Percentiles rank a stretch among this genome's conserved stretches.
Evolutionary conservation across 2,113 vertebrate genomes (phyloP).

Genomic region (Cyrtonyx montezumae): DNA sequence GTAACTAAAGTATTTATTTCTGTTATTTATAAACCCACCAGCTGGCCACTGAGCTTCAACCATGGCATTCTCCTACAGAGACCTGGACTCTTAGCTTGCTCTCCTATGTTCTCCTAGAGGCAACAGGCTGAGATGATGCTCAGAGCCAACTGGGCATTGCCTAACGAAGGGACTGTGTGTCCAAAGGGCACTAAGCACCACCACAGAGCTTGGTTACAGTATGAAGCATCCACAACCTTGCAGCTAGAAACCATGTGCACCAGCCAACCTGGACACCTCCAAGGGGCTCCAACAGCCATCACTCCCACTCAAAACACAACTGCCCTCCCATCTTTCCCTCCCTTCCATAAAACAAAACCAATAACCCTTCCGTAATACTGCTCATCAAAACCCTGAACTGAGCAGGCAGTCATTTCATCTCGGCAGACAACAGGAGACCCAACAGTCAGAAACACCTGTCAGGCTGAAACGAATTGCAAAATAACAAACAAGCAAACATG

Average conservation of each 20-base stretch:
- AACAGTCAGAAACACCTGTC: not conserved
- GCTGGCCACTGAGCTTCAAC: not conserved
- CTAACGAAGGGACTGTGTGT: accelerated
- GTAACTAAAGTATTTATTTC: constrained; percentile 64
- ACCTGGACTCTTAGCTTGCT: not conserved
- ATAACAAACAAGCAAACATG: constrained; percentile 67
- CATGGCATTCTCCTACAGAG: not conserved
- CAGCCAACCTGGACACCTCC: not conserved
- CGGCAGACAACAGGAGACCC: not conserved
- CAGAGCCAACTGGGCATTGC: not conserved
- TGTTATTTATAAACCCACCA: constrained; percentile 23
- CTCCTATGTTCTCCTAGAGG: not conserved
- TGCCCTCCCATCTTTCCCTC: not conserved
- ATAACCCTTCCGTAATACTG: not conserved
- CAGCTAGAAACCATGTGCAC: not conserved
- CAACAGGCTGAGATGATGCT: not conserved
- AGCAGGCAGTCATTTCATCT: not conserved
- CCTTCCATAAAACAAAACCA: not conserved
- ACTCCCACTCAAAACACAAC: not conserved
- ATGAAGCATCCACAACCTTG: constrained; percentile 9
- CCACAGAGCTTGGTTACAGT: not conserved
- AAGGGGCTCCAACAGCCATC: not conserved
- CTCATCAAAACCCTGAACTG: not conserved
- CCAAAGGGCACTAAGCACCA: not conserved
- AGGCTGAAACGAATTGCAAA: not conserved